phyloP scores from a whole-genome alignment of 1,140 invertebrate species.

The Chironomus striatipennis region DNA sequence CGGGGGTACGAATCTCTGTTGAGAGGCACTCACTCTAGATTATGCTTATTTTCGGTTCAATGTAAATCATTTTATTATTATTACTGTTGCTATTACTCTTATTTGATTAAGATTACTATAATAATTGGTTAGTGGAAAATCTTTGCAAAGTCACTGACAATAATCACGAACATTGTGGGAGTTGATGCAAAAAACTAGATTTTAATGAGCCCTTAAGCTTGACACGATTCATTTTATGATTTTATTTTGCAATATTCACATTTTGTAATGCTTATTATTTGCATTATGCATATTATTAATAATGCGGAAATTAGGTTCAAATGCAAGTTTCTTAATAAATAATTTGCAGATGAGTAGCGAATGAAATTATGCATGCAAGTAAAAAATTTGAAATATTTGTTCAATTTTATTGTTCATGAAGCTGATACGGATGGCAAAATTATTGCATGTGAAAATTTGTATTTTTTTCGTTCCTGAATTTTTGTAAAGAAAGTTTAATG shows the following conservation, averaged over 20 bases:
- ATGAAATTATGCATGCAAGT: too few relatives aligned
- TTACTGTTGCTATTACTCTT: background rate
- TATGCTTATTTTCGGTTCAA: background rate
- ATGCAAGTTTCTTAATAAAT: background rate
- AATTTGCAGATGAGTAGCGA: too few relatives aligned
- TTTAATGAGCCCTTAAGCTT: slow-evolving; percentile 12
- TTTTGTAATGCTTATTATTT: background rate
- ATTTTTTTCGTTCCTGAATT: too few relatives aligned
- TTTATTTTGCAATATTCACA: background rate
- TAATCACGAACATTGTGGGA: slow-evolving; percentile 12
- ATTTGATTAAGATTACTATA: background rate
- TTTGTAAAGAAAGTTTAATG: too few relatives aligned
- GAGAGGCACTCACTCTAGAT: background rate
- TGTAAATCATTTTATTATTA: background rate
- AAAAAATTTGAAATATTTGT: too few relatives aligned
- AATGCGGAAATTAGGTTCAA: background rate
- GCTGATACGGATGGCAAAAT: too few relatives aligned
- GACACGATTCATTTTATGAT: slow-evolving; percentile 3
- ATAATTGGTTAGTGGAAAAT: background rate
- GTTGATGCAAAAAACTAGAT: background rate
- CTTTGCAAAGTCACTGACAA: background rate
- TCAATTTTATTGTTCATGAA: too few relatives aligned
- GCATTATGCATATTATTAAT: background rate
- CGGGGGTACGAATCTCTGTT: background rate
- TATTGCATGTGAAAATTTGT: too few relatives aligned